Base-by-base conservation (phyloP, 2,888 invertebrate genomes). In the Callyntrura sp. region DNA sequence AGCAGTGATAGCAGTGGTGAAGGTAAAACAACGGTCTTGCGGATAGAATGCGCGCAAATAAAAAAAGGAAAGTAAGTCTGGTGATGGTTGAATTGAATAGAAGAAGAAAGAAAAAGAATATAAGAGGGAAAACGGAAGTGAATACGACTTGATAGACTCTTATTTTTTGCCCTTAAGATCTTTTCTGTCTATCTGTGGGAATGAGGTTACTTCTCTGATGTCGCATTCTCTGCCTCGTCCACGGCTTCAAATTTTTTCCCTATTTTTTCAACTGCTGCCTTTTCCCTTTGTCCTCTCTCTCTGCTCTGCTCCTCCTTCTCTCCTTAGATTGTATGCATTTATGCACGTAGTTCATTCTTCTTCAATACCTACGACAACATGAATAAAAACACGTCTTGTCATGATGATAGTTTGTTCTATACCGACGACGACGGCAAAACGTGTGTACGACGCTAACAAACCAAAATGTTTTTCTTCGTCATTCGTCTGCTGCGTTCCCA, bases 111-210 rank as follows among this genome's bases (percentile, higher is more conserved):
- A 76, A 48, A 76, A 76, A 76, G 73, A 76, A 76, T 76, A n/a
- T n/a, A 76, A 76, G 48, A 23, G 73, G 23, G 57, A 79, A 87
- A 87, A 87, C 87, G 87, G 87, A 87, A 87, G 87, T 87, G 87
- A 87, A 82, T 87, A 87, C 82, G 70, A 87, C 70, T 87, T 87
- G 87, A 87, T 87, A 87, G 81, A 87, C 81, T 87, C 81, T 81
- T 87, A 81, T 73, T 87, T 86, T 87, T 87, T 82, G 87, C 70
- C 87, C 86, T 86, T 51, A 87, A 87, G 87, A 87, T 81, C 82
- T 82, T 79, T 85, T 57, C 81, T 87, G 81, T 87, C 73, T 87
- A 81, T 87, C 87, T 81, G 81, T 82, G 87, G 87, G 87, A 87
- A 87, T 87, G 87, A 87, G 87, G 87, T 87, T 87, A 87, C 70